Percentiles rank a stretch among this genome's conserved stretches.
Evolutionary conservation across 1,140 invertebrate species (phyloP).

Genomic region (Zaprionus inermis): DNA sequence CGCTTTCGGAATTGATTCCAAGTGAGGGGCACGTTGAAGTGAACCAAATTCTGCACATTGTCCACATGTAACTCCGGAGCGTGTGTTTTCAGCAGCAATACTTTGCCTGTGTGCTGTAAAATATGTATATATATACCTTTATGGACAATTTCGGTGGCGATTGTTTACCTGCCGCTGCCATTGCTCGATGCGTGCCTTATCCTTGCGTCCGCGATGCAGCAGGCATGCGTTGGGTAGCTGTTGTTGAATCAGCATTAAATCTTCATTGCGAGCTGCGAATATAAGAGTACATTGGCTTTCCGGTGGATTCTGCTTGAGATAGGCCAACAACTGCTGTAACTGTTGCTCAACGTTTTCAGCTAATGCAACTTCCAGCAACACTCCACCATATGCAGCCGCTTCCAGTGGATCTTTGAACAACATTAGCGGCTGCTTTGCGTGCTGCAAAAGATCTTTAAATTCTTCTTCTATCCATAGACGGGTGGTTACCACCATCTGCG

Average conservation of each 20-base stretch:
- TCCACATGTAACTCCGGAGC: constrained; percentile 29
- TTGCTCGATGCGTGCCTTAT: constrained; percentile 7
- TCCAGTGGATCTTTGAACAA: constrained; percentile 13
- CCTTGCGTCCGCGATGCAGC: constrained; percentile 27
- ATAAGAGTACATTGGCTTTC: constrained; percentile 16
- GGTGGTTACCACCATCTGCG: constrained; percentile 15
- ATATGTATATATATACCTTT: not conserved
- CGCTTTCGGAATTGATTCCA: constrained; percentile 25
- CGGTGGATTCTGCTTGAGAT: not conserved
- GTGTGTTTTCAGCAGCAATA: constrained; percentile 18
- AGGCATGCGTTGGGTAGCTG: not conserved
- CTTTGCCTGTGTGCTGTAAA: constrained; percentile 11
- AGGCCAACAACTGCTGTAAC: constrained; percentile 14
- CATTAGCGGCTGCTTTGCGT: constrained; percentile 12
- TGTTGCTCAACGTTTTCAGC: constrained; percentile 4
- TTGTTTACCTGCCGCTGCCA: constrained; percentile 32
- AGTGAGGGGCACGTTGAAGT: constrained; percentile 30
- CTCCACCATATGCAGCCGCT: constrained; percentile 26
- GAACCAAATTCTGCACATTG: constrained; percentile 15
- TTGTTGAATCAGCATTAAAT: constrained; percentile 2
- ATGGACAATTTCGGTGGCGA: too few relatives aligned
- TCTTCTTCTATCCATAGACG: not conserved
- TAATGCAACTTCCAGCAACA: not conserved
- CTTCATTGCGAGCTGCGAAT: not conserved
- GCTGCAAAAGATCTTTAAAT: constrained; percentile 3